Conservation (phyloP, 2,888 invertebrate genomes). For the Caradrina kadenii region DNA sequence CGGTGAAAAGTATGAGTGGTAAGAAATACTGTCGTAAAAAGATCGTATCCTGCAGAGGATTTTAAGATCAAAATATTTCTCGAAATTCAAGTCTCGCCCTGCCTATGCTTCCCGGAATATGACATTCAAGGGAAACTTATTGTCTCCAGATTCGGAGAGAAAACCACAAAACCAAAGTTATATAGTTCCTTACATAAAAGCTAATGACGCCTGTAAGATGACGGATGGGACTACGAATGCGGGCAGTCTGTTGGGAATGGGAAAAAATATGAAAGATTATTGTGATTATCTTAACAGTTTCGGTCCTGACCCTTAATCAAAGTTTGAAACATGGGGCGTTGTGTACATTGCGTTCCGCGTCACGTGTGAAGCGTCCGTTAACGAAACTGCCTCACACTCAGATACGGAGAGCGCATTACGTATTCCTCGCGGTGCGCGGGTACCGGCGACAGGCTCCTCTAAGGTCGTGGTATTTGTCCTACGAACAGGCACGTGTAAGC, state of each 20-base stretch:
- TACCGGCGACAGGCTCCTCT: constrained; percentile 55
- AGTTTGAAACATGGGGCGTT: constrained; percentile 40
- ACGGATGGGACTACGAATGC: constrained; percentile 37
- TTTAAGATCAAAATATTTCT: constrained; percentile 36
- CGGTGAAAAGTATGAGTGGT: constrained; percentile 58
- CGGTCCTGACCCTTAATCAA: constrained; percentile 42
- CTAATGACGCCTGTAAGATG: constrained; percentile 54
- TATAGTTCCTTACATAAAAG: constrained; percentile 47
- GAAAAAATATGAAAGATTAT: constrained; percentile 49
- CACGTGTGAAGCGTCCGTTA: constrained; percentile 67
- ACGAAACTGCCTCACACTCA: constrained; percentile 58
- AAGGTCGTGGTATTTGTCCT: constrained; percentile 61
- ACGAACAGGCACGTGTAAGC: constrained; percentile 57
- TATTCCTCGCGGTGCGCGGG: constrained; percentile 58
- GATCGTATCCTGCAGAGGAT: constrained; percentile 38
- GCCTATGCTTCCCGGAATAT: constrained; percentile 33
- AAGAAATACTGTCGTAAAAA: constrained; percentile 58
- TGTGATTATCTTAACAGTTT: constrained; percentile 52
- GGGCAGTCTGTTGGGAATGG: constrained; percentile 20
- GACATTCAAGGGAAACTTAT: constrained; percentile 41
- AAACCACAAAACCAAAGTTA: constrained; percentile 45
- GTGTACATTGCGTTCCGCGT: constrained; percentile 58
- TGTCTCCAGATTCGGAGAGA: constrained; percentile 28
- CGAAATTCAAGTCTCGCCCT: constrained; percentile 37
- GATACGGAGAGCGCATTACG: constrained; percentile 60